Evolutionary conservation across 2,888 invertebrate genomes (phyloP).

Genomic region (Drosophila koepferae): DNA sequence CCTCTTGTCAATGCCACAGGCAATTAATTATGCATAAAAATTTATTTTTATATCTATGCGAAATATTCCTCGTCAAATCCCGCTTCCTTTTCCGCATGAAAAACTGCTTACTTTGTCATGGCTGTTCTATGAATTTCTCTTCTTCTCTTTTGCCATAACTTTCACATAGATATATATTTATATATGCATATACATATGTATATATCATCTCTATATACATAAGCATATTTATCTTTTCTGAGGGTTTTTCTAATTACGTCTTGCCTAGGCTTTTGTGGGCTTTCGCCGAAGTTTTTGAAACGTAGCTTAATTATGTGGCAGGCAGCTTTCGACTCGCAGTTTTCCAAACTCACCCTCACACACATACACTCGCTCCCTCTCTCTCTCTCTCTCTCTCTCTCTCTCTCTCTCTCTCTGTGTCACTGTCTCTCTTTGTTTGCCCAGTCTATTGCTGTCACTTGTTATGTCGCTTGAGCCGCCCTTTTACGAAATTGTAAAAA

Average conservation of each 20-base stretch:
- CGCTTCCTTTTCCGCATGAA: background rate
- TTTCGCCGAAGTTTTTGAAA: slow-evolving; percentile 63
- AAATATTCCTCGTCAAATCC: slow-evolving; percentile 13
- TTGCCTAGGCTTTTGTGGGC: slow-evolving; percentile 67
- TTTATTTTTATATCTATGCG: slow-evolving; percentile 15
- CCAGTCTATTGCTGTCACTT: slow-evolving; percentile 8
- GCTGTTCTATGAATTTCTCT: background rate
- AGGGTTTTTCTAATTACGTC: slow-evolving; percentile 70
- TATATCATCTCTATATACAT: background rate
- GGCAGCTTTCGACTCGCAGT: slow-evolving; percentile 30
- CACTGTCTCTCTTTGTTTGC: background rate
- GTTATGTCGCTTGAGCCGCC: slow-evolving; percentile 11
- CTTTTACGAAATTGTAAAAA: slow-evolving; percentile 56
- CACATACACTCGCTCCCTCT: background rate
- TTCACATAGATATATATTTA: background rate
- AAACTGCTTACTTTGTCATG: background rate
- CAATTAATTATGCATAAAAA: slow-evolving; percentile 75
- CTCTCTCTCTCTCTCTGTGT: too few species aligned
- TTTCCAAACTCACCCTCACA: slow-evolving; percentile 18
- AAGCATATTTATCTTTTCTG: slow-evolving; percentile 9
- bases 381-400: background rate
- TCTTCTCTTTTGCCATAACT: background rate
- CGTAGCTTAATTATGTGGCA: slow-evolving; percentile 74
- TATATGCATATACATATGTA: background rate
- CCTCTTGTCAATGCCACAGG: background rate